These are phyloP conservation scores for Spermophilus dauricus DNA, from an alignment of 2,113 vertebrate genomes.

Conservation along the genomic window DNA sequence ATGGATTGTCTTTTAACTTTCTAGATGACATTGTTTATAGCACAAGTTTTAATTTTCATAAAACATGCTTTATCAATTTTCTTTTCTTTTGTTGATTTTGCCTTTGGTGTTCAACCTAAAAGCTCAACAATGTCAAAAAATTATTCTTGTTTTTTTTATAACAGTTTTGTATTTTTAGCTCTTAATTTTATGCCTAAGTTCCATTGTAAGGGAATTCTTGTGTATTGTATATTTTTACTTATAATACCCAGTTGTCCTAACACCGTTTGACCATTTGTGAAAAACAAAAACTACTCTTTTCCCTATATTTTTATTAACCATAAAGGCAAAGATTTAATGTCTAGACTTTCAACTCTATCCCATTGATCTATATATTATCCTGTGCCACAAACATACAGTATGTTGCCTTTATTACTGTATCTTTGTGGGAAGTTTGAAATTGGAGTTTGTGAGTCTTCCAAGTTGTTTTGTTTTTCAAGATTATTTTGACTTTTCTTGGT, in stretches of 20 bases:
- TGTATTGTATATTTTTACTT: not conserved
- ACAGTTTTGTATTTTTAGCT: conserved; percentile 15
- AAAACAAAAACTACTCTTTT: not conserved
- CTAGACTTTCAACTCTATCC: not conserved
- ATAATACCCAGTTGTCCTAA: not conserved
- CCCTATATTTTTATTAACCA: not conserved
- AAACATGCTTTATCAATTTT: not conserved
- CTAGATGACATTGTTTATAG: not conserved
- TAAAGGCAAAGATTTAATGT: not conserved
- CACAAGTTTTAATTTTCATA: not conserved
- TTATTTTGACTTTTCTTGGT: not conserved
- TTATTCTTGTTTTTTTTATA: not conserved
- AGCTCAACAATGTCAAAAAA: not conserved
- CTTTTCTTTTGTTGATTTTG: not conserved
- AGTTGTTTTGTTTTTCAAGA: not conserved
- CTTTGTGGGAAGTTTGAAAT: not conserved
- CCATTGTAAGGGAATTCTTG: not conserved
- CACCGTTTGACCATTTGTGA: not conserved
- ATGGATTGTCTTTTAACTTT: not conserved
- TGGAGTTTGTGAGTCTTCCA: not conserved
- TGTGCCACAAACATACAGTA: not conserved
- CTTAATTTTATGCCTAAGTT: not conserved
- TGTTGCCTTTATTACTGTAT: not conserved
- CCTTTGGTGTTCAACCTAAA: not conserved
- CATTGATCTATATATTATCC: not conserved